Evolutionary conservation across 53 echinoderm and acorn worm species (phyloP).

Genomic region (Echinarachnius parma): DNA sequence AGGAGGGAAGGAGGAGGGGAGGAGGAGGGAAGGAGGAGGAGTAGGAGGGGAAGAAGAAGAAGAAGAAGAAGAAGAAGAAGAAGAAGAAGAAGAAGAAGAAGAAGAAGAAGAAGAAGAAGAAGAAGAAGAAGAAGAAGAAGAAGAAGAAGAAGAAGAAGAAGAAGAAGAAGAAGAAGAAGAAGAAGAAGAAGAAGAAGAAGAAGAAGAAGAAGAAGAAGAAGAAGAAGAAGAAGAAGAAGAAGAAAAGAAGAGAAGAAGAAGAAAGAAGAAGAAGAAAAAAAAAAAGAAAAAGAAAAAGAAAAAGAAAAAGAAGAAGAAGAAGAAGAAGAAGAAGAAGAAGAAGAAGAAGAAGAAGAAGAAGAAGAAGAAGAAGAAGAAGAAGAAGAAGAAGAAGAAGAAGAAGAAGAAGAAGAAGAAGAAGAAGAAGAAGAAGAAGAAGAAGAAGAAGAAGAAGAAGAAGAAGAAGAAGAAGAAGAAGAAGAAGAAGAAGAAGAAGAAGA

Average conservation of each 20-base stretch:
- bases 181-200: background rate
- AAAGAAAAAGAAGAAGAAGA: background rate
- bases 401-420: background rate
- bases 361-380: slow-evolving; percentile 1
- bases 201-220: background rate
- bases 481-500: background rate
- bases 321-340: background rate
- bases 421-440: slow-evolving; percentile 7
- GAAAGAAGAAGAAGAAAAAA: background rate
- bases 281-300: background rate
- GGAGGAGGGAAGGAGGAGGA: background rate
- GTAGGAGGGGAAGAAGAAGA: background rate
- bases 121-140: background rate
- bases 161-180: slow-evolving; percentile 2
- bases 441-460: background rate
- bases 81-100: background rate
- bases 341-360: slow-evolving; percentile 1
- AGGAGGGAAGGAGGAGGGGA: background rate
- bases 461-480: background rate
- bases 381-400: slow-evolving; percentile 2
- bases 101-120: background rate
- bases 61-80: background rate
- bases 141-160: background rate
- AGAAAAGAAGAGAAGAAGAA: background rate
- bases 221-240: background rate